Evolutionary conservation across 2,888 invertebrate genomes (phyloP).

Genomic region (Lycocerus yunnanus): DNA sequence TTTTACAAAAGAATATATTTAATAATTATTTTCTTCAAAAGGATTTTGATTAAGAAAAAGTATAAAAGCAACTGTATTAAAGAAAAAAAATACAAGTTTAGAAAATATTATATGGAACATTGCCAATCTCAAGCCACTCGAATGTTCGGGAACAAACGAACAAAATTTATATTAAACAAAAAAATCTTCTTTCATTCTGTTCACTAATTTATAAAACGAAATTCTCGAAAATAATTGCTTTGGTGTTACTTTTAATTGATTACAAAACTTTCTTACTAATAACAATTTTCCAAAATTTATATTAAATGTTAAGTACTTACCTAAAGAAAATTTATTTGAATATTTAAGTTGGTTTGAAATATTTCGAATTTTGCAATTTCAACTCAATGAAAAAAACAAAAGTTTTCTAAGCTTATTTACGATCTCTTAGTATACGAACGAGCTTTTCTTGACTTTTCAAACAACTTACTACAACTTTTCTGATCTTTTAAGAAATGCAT

Average conservation of each 20-base stretch:
- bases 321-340: conserved; percentile 8
- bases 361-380: neutral
- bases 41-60: neutral
- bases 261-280: neutral
- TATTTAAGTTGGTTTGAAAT: conserved; percentile 2
- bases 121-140: conserved; percentile 20
- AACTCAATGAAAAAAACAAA: conserved; percentile 2
- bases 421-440: conserved; percentile 10
- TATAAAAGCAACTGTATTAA: conserved; percentile 2
- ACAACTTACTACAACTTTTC: conserved; percentile 8
- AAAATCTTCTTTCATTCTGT: neutral
- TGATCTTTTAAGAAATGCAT: neutral
- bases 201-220: neutral
- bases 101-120: conserved; percentile 21
- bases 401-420: conserved; percentile 8
- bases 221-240: neutral
- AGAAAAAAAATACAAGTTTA: conserved; percentile 10
- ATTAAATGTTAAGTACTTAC: neutral
- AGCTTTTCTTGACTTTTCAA: neutral
- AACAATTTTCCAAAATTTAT: neutral
- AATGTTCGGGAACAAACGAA: conserved; percentile 15
- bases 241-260: neutral
- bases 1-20: neutral
- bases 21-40: neutral
- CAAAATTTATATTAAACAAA: conserved; percentile 3